These are phyloP conservation scores for Leptinotarsa tumamoca DNA, from an alignment of 2,888 invertebrate species.

Conservation along the genomic window DNA sequence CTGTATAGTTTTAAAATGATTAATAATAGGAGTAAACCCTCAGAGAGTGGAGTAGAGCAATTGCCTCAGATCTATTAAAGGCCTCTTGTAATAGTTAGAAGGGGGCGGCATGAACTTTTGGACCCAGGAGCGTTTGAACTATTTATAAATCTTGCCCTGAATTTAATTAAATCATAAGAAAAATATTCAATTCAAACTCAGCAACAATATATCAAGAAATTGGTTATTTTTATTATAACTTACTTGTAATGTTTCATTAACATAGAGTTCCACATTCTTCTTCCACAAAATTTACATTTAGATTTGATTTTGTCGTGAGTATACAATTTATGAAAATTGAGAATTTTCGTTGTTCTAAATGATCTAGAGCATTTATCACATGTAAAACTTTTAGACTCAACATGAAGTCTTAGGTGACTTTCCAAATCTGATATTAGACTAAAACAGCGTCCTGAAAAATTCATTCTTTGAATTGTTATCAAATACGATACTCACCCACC, in stretches of 20 bases:
- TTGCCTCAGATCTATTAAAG: too few relatives aligned
- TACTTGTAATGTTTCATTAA: constrained; percentile 1
- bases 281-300: constrained; percentile 13
- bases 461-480: background rate
- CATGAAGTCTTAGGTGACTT: background rate
- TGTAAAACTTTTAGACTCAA: background rate
- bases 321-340: constrained; percentile 8
- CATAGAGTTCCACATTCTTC: background rate
- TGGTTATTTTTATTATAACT: background rate
- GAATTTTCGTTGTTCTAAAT: background rate
- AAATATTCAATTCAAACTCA: too few relatives aligned
- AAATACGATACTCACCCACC: too few relatives aligned
- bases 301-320: background rate
- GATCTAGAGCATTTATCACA: constrained; percentile 5
- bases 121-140: too few relatives aligned
- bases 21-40: too few relatives aligned
- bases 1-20: too few relatives aligned
- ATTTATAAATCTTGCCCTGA: too few relatives aligned
- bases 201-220: too few relatives aligned
- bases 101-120: too few relatives aligned
- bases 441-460: background rate
- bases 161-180: too few relatives aligned
- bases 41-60: too few relatives aligned
- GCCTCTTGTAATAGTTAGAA: too few relatives aligned
- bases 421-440: background rate